These are phyloP conservation scores for Calephelis virginiensis DNA, from an alignment of 1,140 invertebrate species.

Conservation along the genomic window DNA sequence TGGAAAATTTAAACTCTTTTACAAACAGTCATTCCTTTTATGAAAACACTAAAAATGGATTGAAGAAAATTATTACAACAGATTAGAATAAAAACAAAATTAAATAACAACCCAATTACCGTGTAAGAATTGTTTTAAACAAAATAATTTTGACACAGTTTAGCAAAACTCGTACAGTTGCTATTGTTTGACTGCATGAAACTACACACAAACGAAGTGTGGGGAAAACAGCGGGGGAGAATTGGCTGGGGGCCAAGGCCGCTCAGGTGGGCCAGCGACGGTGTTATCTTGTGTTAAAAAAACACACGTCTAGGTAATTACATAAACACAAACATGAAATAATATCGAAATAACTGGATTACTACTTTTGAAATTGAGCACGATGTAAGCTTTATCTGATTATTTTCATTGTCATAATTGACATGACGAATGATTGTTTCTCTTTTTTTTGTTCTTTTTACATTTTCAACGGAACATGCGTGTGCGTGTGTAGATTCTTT, in stretches of 20 bases:
- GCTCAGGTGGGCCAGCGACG: slow-evolving; percentile 66
- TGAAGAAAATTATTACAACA: not conserved
- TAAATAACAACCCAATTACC: slow-evolving; percentile 12
- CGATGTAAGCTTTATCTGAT: not conserved
- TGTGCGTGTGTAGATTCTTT: no score
- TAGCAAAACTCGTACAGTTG: slow-evolving; percentile 50
- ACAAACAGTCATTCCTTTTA: no score
- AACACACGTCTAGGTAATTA: slow-evolving; percentile 42
- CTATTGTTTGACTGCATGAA: slow-evolving; percentile 70
- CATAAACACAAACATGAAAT: slow-evolving; percentile 40
- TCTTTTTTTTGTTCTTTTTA: no score
- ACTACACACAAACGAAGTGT: slow-evolving; percentile 68
- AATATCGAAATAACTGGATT: slow-evolving; percentile 17
- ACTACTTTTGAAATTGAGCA: slow-evolving; percentile 3
- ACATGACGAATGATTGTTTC: no score
- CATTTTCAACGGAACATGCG: no score
- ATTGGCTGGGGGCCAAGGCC: slow-evolving; percentile 69
- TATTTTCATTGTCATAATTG: no score
- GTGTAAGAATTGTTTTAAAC: slow-evolving; percentile 1
- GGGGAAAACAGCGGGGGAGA: slow-evolving; percentile 59
- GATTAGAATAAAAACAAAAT: slow-evolving; percentile 3
- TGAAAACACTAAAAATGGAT: no score
- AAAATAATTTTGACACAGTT: slow-evolving; percentile 19
- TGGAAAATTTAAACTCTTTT: slow-evolving; percentile 27
- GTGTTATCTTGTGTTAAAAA: slow-evolving; percentile 59